phyloP scores from a whole-genome alignment of 2,113 vertebrate genomes.

The Pseudorectes ferrugineus region DNA sequence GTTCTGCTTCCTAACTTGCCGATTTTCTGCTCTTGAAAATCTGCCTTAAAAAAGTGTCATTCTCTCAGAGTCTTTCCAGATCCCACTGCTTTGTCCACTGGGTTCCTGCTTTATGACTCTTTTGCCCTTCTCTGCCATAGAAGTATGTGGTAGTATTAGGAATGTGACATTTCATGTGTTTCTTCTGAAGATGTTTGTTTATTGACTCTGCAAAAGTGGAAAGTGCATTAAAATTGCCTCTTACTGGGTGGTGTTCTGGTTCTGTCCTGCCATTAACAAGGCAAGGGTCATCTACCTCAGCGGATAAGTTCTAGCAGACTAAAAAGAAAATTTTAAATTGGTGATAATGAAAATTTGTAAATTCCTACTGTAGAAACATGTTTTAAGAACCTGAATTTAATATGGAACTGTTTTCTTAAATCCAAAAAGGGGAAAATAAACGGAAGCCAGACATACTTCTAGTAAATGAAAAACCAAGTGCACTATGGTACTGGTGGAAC shows the following conservation, averaged over 20 bases:
- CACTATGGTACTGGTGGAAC: neutral
- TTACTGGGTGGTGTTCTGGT: neutral
- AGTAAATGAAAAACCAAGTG: neutral
- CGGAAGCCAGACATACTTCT: neutral
- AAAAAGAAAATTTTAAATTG: neutral
- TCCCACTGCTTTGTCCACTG: neutral
- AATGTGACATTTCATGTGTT: neutral
- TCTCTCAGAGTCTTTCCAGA: neutral
- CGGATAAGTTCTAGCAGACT: neutral
- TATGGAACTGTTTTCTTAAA: neutral
- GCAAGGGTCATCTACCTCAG: neutral
- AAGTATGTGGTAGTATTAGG: neutral
- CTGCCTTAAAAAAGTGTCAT: neutral
- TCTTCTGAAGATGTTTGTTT: neutral
- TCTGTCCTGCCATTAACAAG: neutral
- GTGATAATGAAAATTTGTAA: neutral
- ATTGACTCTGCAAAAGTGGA: neutral
- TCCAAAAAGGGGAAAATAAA: neutral
- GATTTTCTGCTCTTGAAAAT: neutral
- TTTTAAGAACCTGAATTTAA: neutral
- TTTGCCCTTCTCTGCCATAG: neutral
- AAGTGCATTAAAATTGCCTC: neutral
- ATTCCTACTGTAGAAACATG: neutral
- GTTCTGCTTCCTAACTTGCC: neutral
- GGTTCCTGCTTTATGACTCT: neutral